Percentiles rank a stretch among this genome's conserved stretches.
Conservation (phyloP, 1,140 invertebrate genomes). For the Dermatophagoides farinae region DNA sequence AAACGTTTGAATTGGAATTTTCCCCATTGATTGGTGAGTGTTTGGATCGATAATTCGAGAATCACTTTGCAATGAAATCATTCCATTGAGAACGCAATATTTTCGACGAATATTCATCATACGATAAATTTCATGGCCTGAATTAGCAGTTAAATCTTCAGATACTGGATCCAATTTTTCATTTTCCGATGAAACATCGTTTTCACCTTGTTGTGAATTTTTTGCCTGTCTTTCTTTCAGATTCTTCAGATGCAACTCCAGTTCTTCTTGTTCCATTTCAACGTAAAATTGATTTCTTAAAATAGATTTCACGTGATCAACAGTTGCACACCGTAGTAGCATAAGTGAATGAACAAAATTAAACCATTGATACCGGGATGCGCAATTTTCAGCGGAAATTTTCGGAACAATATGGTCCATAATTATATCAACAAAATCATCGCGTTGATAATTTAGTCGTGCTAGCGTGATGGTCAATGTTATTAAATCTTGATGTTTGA, state of each 20-base stretch:
- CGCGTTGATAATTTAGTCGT: not conserved
- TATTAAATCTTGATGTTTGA: constrained; percentile 8
- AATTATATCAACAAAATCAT: not conserved
- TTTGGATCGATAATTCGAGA: not conserved
- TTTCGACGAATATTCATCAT: constrained; percentile 1
- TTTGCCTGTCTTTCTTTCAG: not conserved
- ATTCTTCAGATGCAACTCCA: not conserved
- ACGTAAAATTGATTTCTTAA: not conserved
- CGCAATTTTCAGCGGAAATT: not conserved
- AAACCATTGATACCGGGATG: not conserved
- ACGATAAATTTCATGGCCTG: not conserved
- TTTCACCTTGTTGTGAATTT: not conserved
- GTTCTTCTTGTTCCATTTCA: not conserved
- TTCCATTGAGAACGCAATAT: not conserved
- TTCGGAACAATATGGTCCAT: not conserved
- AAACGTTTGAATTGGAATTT: not conserved
- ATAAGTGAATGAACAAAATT: constrained; percentile 3
- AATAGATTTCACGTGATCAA: not conserved
- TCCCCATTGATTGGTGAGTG: not conserved
- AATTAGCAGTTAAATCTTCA: not conserved
- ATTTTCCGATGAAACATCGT: not conserved
- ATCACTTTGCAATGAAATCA: not conserved
- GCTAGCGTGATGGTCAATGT: not conserved
- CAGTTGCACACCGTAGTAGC: not conserved
- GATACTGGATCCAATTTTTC: not conserved